These are phyloP conservation scores for Limenitis camilla DNA, from an alignment of 2,888 invertebrate genomes.

Conservation along the genomic window DNA sequence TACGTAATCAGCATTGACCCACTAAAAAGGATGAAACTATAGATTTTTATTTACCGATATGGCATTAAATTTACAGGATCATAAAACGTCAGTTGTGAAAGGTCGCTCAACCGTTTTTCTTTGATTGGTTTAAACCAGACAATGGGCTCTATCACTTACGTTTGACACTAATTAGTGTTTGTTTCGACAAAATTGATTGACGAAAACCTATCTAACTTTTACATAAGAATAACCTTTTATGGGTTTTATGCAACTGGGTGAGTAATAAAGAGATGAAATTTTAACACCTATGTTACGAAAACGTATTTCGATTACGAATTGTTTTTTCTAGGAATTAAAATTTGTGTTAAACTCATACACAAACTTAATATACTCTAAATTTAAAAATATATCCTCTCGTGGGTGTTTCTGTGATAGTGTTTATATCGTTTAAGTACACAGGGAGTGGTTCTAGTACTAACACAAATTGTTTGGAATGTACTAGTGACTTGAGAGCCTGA, in stretches of 20 bases:
- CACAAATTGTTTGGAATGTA: conserved; percentile 12
- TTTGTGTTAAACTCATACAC: background rate
- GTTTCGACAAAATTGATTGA: conserved; percentile 4
- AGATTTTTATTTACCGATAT: conserved; percentile 10
- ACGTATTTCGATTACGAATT: background rate
- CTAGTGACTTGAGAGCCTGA: conserved; percentile 33
- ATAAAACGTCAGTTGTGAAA: conserved; percentile 4
- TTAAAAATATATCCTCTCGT: too few species aligned
- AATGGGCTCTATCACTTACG: background rate
- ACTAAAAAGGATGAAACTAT: conserved; percentile 25
- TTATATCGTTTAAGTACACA: background rate
- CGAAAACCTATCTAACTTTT: conserved; percentile 5
- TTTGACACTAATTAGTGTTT: conserved; percentile 11
- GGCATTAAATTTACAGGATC: conserved; percentile 9
- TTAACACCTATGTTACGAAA: conserved; percentile 1
- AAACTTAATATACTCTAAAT: too few species aligned
- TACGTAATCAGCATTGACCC: conserved; percentile 42
- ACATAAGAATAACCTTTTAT: conserved; percentile 19
- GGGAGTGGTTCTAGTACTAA: conserved; percentile 22
- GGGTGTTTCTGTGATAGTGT: too few species aligned
- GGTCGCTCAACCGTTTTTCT: background rate
- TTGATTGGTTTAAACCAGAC: background rate
- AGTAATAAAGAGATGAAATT: conserved; percentile 1
- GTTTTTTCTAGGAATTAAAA: background rate
- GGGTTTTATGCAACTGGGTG: conserved; percentile 1